Percentiles rank a stretch among this genome's conserved stretches.
These are phyloP conservation scores for Ceyx margarethae DNA, from an alignment of 2,113 vertebrate genomes.

Conservation along the genomic window DNA sequence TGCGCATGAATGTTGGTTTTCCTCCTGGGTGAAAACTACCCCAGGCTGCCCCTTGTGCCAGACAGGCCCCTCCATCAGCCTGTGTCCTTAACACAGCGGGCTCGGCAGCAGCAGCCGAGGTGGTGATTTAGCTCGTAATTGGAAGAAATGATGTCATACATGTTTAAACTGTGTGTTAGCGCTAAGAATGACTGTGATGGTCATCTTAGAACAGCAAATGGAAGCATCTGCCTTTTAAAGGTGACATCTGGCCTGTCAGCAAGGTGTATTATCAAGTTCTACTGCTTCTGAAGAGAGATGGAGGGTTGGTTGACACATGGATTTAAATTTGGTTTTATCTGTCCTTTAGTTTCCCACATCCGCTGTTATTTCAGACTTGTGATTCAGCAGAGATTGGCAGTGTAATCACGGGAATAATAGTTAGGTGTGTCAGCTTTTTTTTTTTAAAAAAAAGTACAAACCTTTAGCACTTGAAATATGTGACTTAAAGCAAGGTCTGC, in stretches of 20 bases:
- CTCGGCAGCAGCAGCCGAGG: neutral
- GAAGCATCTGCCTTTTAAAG: neutral
- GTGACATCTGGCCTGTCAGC: neutral
- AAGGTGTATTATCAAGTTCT: neutral
- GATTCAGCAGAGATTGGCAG: slow-evolving; percentile 16
- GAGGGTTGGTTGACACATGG: neutral
- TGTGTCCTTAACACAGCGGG: fast-evolving
- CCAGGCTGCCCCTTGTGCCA: fast-evolving
- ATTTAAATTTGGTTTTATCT: slow-evolving; percentile 18
- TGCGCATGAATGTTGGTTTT: fast-evolving
- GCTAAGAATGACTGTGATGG: neutral
- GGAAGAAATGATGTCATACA: fast-evolving
- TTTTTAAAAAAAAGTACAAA: neutral
- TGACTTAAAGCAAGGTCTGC: neutral
- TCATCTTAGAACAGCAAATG: neutral
- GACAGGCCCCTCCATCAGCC: neutral
- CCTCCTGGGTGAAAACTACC: neutral
- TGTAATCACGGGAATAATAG: neutral
- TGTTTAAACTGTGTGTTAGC: neutral
- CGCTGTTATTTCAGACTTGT: slow-evolving; percentile 12
- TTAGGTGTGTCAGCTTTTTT: neutral
- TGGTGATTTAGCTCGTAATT: neutral
- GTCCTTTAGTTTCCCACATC: slow-evolving; percentile 4
- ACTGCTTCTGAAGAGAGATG: neutral
- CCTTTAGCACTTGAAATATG: neutral